phyloP scores from a whole-genome alignment of 2,888 invertebrate genomes.

The Aporophyla lueneburgensis region DNA sequence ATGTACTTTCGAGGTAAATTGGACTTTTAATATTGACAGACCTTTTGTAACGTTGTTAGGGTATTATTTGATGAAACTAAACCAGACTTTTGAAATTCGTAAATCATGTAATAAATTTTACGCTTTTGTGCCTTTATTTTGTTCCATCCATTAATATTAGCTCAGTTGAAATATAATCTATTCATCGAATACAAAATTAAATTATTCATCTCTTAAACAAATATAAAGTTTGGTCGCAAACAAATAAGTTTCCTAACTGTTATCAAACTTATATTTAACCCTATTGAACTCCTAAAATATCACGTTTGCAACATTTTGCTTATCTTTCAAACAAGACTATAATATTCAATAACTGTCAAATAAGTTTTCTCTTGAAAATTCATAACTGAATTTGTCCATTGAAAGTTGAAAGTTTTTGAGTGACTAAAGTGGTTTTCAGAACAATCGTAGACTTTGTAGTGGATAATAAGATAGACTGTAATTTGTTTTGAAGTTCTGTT shows the following conservation, averaged over 20 bases:
- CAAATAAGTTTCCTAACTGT: not conserved
- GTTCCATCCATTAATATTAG: not conserved
- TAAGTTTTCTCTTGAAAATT: slow-evolving; percentile 46
- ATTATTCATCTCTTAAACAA: not conserved
- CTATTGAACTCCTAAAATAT: slow-evolving; percentile 15
- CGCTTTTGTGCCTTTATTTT: slow-evolving; percentile 13
- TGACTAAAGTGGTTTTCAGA: slow-evolving; percentile 51
- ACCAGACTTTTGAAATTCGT: slow-evolving; percentile 13
- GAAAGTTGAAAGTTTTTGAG: slow-evolving; percentile 49
- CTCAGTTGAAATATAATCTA: not conserved
- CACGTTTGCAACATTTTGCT: slow-evolving; percentile 24
- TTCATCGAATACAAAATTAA: not conserved
- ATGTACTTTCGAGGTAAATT: slow-evolving; percentile 20
- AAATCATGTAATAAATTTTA: slow-evolving; percentile 21
- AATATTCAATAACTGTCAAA: slow-evolving; percentile 39
- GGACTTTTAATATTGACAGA: slow-evolving; percentile 24
- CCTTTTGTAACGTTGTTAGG: slow-evolving; percentile 4
- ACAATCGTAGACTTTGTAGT: slow-evolving; percentile 22
- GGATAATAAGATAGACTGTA: slow-evolving; percentile 7
- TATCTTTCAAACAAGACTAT: slow-evolving; percentile 39
- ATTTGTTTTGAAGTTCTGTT: slow-evolving; percentile 12
- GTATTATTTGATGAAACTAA: slow-evolving; percentile 27
- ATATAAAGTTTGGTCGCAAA: slow-evolving; percentile 3
- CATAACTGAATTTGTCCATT: slow-evolving; percentile 25
- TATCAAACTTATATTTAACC: slow-evolving; percentile 14